These are phyloP conservation scores for Mobula birostris DNA, from an alignment of 2,113 vertebrate genomes.

Conservation along the genomic window DNA sequence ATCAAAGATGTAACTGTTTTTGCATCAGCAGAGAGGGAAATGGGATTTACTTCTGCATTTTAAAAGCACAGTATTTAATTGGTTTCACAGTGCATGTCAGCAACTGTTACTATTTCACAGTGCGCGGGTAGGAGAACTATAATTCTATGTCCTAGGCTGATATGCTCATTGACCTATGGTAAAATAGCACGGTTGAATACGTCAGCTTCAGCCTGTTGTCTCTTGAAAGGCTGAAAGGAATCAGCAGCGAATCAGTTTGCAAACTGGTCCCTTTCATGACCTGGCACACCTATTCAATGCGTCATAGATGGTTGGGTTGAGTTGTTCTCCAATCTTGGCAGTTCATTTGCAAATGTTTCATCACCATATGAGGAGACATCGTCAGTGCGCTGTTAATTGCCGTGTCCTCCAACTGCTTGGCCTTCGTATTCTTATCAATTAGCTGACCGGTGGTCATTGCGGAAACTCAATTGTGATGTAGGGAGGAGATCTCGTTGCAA, in stretches of 20 bases:
- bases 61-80: too few relatives aligned
- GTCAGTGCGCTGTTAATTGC: too few relatives aligned
- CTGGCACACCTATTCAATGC: background rate
- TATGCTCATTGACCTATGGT: background rate
- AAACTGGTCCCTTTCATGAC: background rate
- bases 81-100: background rate
- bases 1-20: background rate
- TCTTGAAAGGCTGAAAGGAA: background rate
- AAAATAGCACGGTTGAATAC: background rate
- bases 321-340: too few relatives aligned
- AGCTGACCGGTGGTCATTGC: too few relatives aligned
- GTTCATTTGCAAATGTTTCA: too few relatives aligned
- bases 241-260: background rate
- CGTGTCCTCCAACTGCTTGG: too few relatives aligned
- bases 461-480: too few relatives aligned
- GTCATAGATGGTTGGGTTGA: too few relatives aligned
- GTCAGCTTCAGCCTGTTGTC: background rate
- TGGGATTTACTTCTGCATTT: background rate
- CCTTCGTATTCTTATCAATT: too few relatives aligned
- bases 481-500: too few relatives aligned
- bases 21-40: background rate
- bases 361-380: too few relatives aligned
- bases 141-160: background rate
- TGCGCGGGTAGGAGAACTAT: too few relatives aligned
- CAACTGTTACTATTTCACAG: background rate